Evolutionary conservation across 2,113 vertebrate genomes (phyloP).

Genomic region (Nicator chloris): DNA sequence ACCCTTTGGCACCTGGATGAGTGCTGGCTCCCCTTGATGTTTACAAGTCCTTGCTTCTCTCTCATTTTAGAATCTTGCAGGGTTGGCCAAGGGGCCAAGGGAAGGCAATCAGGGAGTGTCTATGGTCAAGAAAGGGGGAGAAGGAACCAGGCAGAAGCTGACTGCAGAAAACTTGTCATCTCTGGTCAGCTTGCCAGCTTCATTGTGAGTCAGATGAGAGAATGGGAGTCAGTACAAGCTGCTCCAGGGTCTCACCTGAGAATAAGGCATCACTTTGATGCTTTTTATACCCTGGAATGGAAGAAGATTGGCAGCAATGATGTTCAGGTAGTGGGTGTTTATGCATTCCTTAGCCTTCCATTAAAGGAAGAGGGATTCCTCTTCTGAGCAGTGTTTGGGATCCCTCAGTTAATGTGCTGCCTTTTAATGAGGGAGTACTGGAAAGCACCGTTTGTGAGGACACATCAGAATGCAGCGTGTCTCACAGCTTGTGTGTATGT

Average conservation of each 20-base stretch:
- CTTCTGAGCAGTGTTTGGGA: background rate
- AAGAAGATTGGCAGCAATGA: background rate
- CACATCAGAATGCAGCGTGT: background rate
- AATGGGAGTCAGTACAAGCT: background rate
- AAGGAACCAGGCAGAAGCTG: background rate
- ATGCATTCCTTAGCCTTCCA: background rate
- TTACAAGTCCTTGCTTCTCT: background rate
- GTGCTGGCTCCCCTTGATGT: background rate
- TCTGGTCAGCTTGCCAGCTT: background rate
- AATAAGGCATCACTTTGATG: background rate
- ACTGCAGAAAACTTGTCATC: background rate
- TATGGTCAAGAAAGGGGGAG: background rate
- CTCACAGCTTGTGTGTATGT: background rate
- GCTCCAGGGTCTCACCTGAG: background rate
- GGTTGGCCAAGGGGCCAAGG: background rate
- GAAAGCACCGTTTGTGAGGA: background rate
- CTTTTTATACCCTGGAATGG: background rate
- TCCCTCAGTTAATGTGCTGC: background rate
- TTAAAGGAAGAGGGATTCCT: background rate
- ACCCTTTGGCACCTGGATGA: background rate
- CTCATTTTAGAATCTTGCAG: background rate
- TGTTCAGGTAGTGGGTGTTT: background rate
- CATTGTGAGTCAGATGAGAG: background rate
- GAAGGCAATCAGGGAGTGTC: background rate
- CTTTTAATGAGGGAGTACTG: background rate